Base-by-base conservation (phyloP, 2,888 invertebrate species). In the Scelioninae gen. 1 region DNA sequence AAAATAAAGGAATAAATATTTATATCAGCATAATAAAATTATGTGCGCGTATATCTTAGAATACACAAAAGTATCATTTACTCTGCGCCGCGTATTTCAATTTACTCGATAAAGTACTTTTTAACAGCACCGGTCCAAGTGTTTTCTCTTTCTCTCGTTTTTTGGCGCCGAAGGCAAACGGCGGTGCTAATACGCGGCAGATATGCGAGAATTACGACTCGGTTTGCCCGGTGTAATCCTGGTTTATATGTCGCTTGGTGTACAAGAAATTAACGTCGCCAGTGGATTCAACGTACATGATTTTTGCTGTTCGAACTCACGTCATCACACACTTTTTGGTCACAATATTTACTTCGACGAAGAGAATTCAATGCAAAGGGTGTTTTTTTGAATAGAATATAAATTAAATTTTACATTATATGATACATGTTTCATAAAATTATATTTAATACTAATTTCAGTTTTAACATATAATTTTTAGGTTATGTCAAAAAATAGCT, bases 1-100 rank as follows among this genome's bases (percentile, higher is more conserved):
- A 77, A 82, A 78, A 82, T 78, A 77, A 74, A 71, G 68, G 78
- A 71, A 84, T 78, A 82, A 79, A 79, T 82, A 80, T 84, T 72
- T 76, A 80, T 82, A 76, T 75, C 80, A 66, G 74, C 68, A 71
- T 78, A 81, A 84, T 78, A 82, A 82, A 78, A 82, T 77, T 78
- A 78, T 74, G 82, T 51, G 77, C 60, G 58, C 82, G 75, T 83
- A 83, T 79, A 83, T 83, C 78, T 79, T 75, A 69, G 66, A 75
- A 75, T 78, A 71, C 83, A 83, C 72, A 79, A 83, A 69, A 83
- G 79, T 83, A 83, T 79, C 83, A 79, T 83, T 83, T 78, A 83
- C 79, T 83, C 69, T 40, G 45, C 43, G 58, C 69, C 58, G 78
- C 77, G 72, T 82, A 78, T 82, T 78, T 82, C 74, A 82, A 74